phyloP scores from a whole-genome alignment of 2,888 invertebrate species.

The Daptonema setosum region DNA sequence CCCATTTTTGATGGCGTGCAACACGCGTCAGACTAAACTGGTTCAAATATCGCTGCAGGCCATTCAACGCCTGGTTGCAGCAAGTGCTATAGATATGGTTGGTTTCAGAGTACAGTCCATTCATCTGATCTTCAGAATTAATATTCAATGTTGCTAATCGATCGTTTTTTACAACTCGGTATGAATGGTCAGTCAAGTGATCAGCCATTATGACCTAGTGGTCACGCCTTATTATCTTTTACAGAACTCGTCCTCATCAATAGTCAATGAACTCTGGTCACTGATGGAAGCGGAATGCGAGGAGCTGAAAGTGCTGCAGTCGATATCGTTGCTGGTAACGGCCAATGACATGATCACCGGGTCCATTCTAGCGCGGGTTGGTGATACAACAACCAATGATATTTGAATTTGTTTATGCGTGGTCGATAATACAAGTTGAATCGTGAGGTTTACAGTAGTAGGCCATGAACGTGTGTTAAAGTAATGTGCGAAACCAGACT shows the following conservation, averaged over 20 bases:
- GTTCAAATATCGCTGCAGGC: slow-evolving; percentile 76
- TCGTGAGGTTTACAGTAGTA: too few species aligned
- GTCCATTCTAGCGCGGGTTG: slow-evolving; percentile 51
- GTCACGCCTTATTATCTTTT: too few species aligned
- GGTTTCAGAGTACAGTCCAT: slow-evolving; percentile 6
- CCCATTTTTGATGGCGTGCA: slow-evolving; percentile 86
- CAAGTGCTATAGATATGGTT: slow-evolving; percentile 30
- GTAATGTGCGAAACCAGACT: too few species aligned
- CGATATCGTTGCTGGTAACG: slow-evolving; percentile 72
- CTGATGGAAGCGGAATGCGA: slow-evolving; percentile 80
- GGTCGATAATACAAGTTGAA: too few species aligned
- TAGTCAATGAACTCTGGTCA: slow-evolving; percentile 76
- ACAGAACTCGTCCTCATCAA: slow-evolving; percentile 65
- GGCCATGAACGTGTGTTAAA: too few species aligned
- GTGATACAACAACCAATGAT: too few species aligned
- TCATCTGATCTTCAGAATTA: too few species aligned
- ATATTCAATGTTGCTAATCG: too few species aligned
- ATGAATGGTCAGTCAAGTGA: too few species aligned
- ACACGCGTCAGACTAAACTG: slow-evolving; percentile 82
- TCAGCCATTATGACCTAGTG: too few species aligned
- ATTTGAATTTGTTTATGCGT: neutral
- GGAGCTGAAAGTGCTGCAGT: slow-evolving; percentile 85
- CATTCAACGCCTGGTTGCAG: slow-evolving; percentile 64
- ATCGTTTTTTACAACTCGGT: too few species aligned
- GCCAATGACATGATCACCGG: slow-evolving; percentile 87